phyloP scores from a whole-genome alignment of 2,888 invertebrate genomes.

The Ormyrus labotus region DNA sequence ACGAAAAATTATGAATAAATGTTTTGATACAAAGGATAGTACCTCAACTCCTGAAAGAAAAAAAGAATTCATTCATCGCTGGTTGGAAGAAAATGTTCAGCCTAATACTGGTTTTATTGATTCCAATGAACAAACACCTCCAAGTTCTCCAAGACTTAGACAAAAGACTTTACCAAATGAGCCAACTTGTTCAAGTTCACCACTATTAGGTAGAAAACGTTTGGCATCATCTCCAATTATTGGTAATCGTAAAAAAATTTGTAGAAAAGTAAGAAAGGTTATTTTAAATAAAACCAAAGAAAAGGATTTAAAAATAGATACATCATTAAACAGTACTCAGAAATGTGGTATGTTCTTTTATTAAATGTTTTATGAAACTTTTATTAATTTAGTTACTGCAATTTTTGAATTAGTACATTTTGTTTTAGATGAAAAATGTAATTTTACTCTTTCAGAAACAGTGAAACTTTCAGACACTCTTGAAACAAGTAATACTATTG shows the following conservation, averaged over 20 bases:
- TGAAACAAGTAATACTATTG: constrained; percentile 7
- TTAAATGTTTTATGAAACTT: background rate
- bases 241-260: constrained; percentile 18
- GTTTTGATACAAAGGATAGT: background rate
- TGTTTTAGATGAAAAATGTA: constrained; percentile 28
- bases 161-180: background rate
- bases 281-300: background rate
- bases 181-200: constrained; percentile 16
- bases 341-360: background rate
- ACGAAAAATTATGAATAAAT: background rate
- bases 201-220: constrained; percentile 44
- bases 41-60: constrained; percentile 41
- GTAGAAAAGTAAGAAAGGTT: constrained; percentile 26
- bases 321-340: background rate
- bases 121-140: constrained; percentile 4
- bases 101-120: background rate
- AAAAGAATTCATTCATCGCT: constrained; percentile 35
- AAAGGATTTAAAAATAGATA: background rate
- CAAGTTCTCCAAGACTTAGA: background rate
- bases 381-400: too few relatives aligned
- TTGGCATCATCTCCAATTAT: constrained; percentile 36
- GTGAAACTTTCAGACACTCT: background rate
- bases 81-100: constrained; percentile 29
- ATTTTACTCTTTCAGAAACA: background rate
- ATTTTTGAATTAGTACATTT: too few relatives aligned